phyloP scores from a whole-genome alignment of 2,888 invertebrate species.

The Nasonovia ribisnigri region DNA sequence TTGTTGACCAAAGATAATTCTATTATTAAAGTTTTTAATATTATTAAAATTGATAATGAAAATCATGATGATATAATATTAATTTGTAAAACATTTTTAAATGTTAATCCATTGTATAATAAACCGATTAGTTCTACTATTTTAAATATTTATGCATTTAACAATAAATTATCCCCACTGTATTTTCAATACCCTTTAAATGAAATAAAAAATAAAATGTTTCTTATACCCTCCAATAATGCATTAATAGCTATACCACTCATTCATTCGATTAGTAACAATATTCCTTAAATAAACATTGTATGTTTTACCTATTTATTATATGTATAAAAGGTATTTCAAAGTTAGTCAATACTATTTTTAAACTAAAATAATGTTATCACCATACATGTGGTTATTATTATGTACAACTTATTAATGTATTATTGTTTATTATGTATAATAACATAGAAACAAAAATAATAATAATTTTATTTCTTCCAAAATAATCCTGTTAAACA shows the following conservation, averaged over 20 bases:
- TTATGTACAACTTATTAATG: neutral
- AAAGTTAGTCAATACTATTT: neutral
- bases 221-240: slow-evolving; percentile 1
- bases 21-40: no score
- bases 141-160: slow-evolving; percentile 6
- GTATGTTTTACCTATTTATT: neutral
- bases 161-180: neutral
- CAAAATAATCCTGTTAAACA: neutral
- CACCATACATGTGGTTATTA: neutral
- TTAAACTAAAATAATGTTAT: neutral
- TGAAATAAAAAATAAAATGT: slow-evolving; percentile 25
- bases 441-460: neutral
- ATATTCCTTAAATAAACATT: slow-evolving; percentile 5
- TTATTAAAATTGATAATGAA: no score
- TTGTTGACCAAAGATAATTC: no score
- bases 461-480: neutral
- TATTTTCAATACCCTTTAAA: neutral
- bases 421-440: neutral
- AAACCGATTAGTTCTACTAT: neutral
- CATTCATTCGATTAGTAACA: neutral
- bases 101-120: neutral
- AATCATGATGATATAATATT: neutral
- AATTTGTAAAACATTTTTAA: neutral
- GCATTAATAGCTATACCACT: neutral
- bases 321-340: no score